A percentile compares a stretch with the other conserved stretches of the same genome.
Conservation (phyloP, 1,140 invertebrate genomes). For the Ooceraea biroi region DNA sequence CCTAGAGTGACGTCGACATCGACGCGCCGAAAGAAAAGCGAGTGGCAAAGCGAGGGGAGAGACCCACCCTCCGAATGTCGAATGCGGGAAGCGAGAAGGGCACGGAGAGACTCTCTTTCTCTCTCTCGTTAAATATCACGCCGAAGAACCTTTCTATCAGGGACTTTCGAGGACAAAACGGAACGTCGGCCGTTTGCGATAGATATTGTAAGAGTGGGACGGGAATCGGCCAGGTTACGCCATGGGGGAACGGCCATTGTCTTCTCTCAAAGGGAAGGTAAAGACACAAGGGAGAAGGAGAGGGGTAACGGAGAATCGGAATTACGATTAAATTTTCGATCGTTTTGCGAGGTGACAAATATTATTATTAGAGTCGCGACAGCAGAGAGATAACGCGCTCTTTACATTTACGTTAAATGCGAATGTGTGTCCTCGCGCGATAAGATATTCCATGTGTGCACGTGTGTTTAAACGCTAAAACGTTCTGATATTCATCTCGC, state of each 20-base stretch:
- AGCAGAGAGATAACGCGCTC: conserved; percentile 6
- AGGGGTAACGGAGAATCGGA: conserved; percentile 3
- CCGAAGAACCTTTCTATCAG: conserved; percentile 77
- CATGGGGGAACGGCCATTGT: conserved; percentile 42
- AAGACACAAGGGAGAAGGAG: not conserved
- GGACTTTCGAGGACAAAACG: conserved; percentile 78
- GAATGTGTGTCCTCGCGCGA: conserved; percentile 25
- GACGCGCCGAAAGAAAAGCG: conserved; percentile 23
- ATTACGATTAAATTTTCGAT: conserved; percentile 57
- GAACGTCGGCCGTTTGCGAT: conserved; percentile 64
- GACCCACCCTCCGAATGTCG: conserved; percentile 2
- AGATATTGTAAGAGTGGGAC: conserved; percentile 69
- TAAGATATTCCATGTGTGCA: conserved; percentile 41
- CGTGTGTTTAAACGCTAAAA: conserved; percentile 1
- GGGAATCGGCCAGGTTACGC: conserved; percentile 31
- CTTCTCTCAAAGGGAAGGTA: conserved; percentile 9
- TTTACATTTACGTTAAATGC: conserved; percentile 43
- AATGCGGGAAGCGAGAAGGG: conserved; percentile 21
- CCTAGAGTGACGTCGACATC: not conserved
- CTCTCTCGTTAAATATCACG: conserved; percentile 77
- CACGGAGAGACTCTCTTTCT: conserved; percentile 48
- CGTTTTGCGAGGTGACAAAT: not conserved
- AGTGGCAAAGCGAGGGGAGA: not conserved
- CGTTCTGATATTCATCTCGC: conserved; percentile 8
- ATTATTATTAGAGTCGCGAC: conserved; percentile 34